A percentile compares a stretch with the other conserved stretches of the same genome.
These are phyloP conservation scores for Chrysodeixis includens DNA, from an alignment of 2,888 invertebrate species.

Conservation along the genomic window DNA sequence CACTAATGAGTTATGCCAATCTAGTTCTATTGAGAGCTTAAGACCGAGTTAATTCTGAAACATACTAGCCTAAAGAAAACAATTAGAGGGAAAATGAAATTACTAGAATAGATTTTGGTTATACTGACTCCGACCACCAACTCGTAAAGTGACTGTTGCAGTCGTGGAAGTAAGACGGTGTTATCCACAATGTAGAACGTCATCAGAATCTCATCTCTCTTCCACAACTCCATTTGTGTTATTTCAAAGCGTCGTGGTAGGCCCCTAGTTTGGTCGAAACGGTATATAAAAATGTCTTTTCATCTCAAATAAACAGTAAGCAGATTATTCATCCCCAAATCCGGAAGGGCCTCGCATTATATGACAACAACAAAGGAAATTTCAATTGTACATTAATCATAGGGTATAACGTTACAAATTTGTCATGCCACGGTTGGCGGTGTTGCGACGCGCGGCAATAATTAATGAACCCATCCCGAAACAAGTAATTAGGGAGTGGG, in stretches of 20 bases:
- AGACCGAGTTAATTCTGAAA: too few relatives aligned
- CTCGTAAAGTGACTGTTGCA: too few relatives aligned
- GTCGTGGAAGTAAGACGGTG: too few relatives aligned
- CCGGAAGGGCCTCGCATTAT: constrained; percentile 52
- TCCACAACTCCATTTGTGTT: too few relatives aligned
- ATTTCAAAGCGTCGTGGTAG: background rate
- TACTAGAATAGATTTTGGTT: too few relatives aligned
- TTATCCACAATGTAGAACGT: too few relatives aligned
- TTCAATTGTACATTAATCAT: constrained; percentile 76
- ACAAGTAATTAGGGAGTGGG: constrained; percentile 67
- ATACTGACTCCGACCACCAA: too few relatives aligned
- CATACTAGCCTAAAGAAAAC: too few relatives aligned
- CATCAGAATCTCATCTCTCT: too few relatives aligned
- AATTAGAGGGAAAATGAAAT: too few relatives aligned
- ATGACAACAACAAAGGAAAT: constrained; percentile 73
- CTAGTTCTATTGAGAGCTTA: too few relatives aligned
- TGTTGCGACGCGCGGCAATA: constrained; percentile 67
- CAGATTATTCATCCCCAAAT: constrained; percentile 53
- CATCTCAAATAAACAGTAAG: constrained; percentile 39
- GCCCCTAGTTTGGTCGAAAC: background rate
- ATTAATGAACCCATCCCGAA: constrained; percentile 74
- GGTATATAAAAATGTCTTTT: constrained; percentile 24
- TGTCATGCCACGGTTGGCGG: constrained; percentile 70
- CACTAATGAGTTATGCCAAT: constrained; percentile 25
- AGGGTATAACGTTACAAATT: constrained; percentile 73